These are phyloP conservation scores for Spilosoma lubricipeda DNA, from an alignment of 2,888 invertebrate species.

Conservation along the genomic window DNA sequence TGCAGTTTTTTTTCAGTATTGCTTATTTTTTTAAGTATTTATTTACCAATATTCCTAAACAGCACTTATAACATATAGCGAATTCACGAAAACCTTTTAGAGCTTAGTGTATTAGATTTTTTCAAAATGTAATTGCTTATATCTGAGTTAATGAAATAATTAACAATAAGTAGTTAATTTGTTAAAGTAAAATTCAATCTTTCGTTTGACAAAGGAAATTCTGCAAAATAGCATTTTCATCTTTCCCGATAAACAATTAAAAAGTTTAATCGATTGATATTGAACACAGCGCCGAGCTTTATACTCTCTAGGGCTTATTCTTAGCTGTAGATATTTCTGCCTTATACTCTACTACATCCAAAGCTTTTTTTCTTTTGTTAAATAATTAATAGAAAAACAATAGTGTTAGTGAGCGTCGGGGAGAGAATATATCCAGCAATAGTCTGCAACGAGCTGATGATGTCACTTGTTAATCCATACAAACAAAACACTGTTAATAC, in stretches of 20 bases:
- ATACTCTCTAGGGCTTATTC: not conserved
- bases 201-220: not conserved
- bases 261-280: not conserved
- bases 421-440: too few species aligned
- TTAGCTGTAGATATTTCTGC: not conserved
- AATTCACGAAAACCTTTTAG: too few species aligned
- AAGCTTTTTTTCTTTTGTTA: not conserved
- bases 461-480: too few species aligned
- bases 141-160: too few species aligned
- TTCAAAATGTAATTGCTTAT: too few species aligned
- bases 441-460: too few species aligned
- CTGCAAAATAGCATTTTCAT: not conserved
- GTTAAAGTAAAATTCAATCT: not conserved
- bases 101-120: too few species aligned
- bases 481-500: too few species aligned
- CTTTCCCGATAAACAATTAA: not conserved
- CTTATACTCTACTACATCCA: not conserved
- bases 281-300: not conserved
- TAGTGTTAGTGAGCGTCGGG: not conserved
- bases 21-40: too few species aligned
- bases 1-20: too few species aligned
- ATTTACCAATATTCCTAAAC: too few species aligned
- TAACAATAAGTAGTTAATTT: not conserved
- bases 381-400: not conserved
- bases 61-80: too few species aligned